Evolutionary conservation across 2,888 invertebrate species (phyloP), one percentile per base, ranked within the genome.

Genomic region (Actias luna): DNA sequence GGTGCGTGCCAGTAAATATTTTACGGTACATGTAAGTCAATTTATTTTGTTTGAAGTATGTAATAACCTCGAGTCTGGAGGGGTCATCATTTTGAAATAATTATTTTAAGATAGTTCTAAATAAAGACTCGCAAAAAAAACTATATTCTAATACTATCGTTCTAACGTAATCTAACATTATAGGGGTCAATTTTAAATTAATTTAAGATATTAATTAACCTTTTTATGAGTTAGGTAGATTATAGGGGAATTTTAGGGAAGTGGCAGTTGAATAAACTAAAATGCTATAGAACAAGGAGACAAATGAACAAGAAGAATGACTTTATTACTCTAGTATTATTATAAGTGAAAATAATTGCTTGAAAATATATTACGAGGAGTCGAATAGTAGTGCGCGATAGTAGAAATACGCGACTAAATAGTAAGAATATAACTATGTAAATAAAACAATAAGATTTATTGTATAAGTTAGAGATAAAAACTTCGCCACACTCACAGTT

Each of bases 1-100:
- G 59, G 63, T 60, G 61, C 63, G 60, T 61, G 63, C 35, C 58
- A 58, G 35, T 25, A 57, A 60, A 63, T 63, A 65, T 64, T 70
- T 65, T 69, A 64, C 46, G 63, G 66, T 60, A 55, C 50, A 58
- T 66, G 27, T 27, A 52, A 39, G 18, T 18, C 52, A 29, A 63
- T 52, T 58, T 63, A 59, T 18, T 18, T 36, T 14, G 35, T 59
- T 16, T 62, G 58, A 25, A 8, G 22, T 55, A 27, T 35, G 61
- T 60, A 42, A 33, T 31, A 42, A 33, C 4, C 58, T 58, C 16
- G 18, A 14, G 7, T 25, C 3, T 4, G 29, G 10, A 7, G 16
- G 5, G 18, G 22, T 22, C 22, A n/a, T 22, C 10, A 50, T 46
- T 1, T 4, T 39, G 1, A 35, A 33, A 35, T 58, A 58, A n/a